Evolutionary conservation across 2,888 invertebrate species (phyloP), one percentile per base, ranked within the genome.

Genomic region (Microdon myrmicae): DNA sequence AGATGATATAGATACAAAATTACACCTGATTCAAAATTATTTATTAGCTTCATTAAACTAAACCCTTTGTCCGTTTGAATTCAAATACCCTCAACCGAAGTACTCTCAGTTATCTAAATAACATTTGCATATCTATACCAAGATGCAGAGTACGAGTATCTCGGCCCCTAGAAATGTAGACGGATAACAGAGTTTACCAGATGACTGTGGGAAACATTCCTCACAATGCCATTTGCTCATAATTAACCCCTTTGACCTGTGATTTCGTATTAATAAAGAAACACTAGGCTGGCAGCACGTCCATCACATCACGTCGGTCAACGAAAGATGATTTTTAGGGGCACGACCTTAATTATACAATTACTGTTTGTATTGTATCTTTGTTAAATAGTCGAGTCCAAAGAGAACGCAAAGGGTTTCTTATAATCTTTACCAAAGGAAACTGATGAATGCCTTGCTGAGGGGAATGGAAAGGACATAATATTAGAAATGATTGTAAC

Each of bases 221-320:
- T 20, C n/a, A n/a, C 10, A 41, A 35, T 35, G 34, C 20, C 35
- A 48, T 66, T 54, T 48, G 20, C 28, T 59, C 53, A 66, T 66
- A 66, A 66, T 66, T 66, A 66, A 66, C 66, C 66, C 59, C 19
- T 54, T 44, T 54, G 66, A 66, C 66, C 48, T 59, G 66, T 38
- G 32, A 34, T 53, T 64, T 29, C 25, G 47, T 58, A 58, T 64
- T 53, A 64, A 64, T 58, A 38, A 51, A 43, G 51, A 53, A n/a
- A 12, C 43, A 19, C 10, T 41, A 32, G 41, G 45, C 31, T 22
- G 38, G 8, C 25, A 43, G 16, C 32, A 44, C 6, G 16, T 16
- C 14, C 19, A 12, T 5, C 35, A 16, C 17, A 13, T 17, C 19
- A 51, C 51, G 12, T 51, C 39, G 61, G 61, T 56, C 45, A 23